These are phyloP conservation scores for Drosophila niveifrons DNA, from an alignment of 2,888 invertebrate species.

Conservation along the genomic window DNA sequence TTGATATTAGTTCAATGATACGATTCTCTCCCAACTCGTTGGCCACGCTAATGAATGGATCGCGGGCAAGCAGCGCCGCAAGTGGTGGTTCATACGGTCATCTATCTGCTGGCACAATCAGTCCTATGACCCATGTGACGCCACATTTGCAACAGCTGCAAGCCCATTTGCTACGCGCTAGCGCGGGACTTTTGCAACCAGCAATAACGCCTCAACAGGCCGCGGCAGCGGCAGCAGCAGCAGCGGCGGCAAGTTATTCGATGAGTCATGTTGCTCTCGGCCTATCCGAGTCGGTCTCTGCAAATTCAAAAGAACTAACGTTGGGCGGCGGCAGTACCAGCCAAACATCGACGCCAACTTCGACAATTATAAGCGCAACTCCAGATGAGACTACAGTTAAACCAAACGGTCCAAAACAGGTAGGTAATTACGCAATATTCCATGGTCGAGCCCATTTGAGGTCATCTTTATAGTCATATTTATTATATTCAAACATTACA, in stretches of 20 bases:
- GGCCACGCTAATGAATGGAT: slow-evolving; percentile 92
- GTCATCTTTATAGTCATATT: no score
- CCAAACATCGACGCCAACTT: slow-evolving; percentile 45
- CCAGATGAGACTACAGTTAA: slow-evolving; percentile 36
- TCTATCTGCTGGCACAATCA: slow-evolving; percentile 96
- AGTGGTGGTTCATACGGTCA: slow-evolving; percentile 99
- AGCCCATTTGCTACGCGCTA: slow-evolving; percentile 91
- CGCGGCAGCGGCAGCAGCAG: slow-evolving; percentile 61
- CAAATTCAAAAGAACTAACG: slow-evolving; percentile 48
- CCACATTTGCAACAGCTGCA: slow-evolving; percentile 91
- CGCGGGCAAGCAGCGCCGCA: slow-evolving; percentile 91
- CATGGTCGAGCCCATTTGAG: not conserved
- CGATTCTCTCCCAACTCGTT: slow-evolving; percentile 97
- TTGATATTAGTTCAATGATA: slow-evolving; percentile 98
- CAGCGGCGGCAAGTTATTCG: slow-evolving; percentile 81
- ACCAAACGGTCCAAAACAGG: slow-evolving; percentile 34
- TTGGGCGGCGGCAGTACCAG: slow-evolving; percentile 19
- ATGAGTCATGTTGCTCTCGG: slow-evolving; percentile 72
- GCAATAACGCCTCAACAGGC: slow-evolving; percentile 78
- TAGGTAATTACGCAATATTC: slow-evolving; percentile 1
- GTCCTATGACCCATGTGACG: slow-evolving; percentile 90
- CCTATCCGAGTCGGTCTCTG: slow-evolving; percentile 38
- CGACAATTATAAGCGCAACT: slow-evolving; percentile 19
- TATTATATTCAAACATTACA: no score
- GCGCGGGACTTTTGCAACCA: slow-evolving; percentile 84